phyloP scores from a whole-genome alignment of 2,888 invertebrate genomes.

The Callosobruchus maculatus region DNA sequence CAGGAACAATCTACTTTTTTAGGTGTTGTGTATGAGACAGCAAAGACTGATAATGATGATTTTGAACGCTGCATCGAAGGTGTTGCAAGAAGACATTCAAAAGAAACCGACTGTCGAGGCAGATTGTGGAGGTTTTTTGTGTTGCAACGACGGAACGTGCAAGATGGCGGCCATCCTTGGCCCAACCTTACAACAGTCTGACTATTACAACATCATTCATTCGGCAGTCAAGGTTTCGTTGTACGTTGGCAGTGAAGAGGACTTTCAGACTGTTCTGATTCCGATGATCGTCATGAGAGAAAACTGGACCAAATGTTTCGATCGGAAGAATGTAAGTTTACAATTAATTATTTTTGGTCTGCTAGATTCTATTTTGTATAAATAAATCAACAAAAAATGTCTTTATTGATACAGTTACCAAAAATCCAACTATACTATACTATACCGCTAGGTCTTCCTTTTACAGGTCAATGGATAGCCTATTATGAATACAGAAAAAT shows the following conservation, averaged over 20 bases:
- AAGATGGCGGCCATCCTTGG: slow-evolving; percentile 34
- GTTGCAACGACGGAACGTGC: slow-evolving; percentile 60
- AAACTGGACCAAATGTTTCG: slow-evolving; percentile 70
- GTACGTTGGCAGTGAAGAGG: slow-evolving; percentile 60
- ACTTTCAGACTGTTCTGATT: slow-evolving; percentile 62
- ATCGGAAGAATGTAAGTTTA: slow-evolving; percentile 64
- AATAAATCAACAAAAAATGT: neutral
- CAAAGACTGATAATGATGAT: slow-evolving; percentile 62
- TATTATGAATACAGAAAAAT: too few relatives aligned
- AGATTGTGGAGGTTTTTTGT: slow-evolving; percentile 66
- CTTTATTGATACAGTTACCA: too few relatives aligned
- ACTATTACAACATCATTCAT: slow-evolving; percentile 58
- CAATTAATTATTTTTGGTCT: neutral
- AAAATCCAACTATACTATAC: too few relatives aligned
- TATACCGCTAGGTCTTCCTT: too few relatives aligned
- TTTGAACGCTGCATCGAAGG: slow-evolving; percentile 48
- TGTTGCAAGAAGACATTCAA: slow-evolving; percentile 29
- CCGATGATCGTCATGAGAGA: slow-evolving; percentile 56
- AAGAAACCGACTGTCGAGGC: slow-evolving; percentile 28
- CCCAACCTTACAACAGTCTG: slow-evolving; percentile 19
- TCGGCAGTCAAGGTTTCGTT: slow-evolving; percentile 63
- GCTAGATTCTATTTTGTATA: too few relatives aligned
- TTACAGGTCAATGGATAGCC: too few relatives aligned
- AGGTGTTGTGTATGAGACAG: slow-evolving; percentile 71
- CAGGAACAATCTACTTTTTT: slow-evolving; percentile 20